Conservation (phyloP, 2,888 invertebrate genomes). For the Ophonus ardosiacus region DNA sequence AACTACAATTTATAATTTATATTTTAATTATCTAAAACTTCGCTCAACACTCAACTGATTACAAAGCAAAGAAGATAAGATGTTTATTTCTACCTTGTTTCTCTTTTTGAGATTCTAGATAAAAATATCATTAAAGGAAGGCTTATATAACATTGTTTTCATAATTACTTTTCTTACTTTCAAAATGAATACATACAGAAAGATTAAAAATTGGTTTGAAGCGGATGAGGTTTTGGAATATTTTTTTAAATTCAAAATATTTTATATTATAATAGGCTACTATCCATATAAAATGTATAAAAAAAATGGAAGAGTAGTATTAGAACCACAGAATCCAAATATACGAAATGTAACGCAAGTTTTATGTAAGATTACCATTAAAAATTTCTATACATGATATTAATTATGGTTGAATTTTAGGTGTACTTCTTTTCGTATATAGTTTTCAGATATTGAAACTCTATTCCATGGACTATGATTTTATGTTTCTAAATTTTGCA, state of each 20-base stretch:
- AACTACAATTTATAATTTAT: too few relatives aligned
- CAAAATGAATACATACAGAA: too few relatives aligned
- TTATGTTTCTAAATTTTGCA: not conserved
- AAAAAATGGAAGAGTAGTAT: not conserved
- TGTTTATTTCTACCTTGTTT: too few relatives aligned
- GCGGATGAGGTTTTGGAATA: not conserved
- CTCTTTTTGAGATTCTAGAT: too few relatives aligned
- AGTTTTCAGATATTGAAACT: not conserved
- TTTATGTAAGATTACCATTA: not conserved
- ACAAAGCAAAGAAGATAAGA: too few relatives aligned
- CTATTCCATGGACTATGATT: not conserved
- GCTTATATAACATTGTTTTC: too few relatives aligned
- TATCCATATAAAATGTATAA: conserved; percentile 9
- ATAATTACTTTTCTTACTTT: too few relatives aligned
- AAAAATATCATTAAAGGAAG: too few relatives aligned
- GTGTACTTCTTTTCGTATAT: not conserved
- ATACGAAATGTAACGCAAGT: not conserved
- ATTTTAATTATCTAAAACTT: too few relatives aligned
- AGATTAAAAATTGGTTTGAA: not conserved
- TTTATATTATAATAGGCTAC: not conserved
- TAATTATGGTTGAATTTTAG: conserved; percentile 6
- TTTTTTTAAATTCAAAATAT: not conserved
- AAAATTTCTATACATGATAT: not conserved
- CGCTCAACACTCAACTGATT: too few relatives aligned
- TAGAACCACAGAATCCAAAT: conserved; percentile 17